Base-by-base conservation (phyloP, 2,888 invertebrate species). In the Microdon myrmicae region DNA sequence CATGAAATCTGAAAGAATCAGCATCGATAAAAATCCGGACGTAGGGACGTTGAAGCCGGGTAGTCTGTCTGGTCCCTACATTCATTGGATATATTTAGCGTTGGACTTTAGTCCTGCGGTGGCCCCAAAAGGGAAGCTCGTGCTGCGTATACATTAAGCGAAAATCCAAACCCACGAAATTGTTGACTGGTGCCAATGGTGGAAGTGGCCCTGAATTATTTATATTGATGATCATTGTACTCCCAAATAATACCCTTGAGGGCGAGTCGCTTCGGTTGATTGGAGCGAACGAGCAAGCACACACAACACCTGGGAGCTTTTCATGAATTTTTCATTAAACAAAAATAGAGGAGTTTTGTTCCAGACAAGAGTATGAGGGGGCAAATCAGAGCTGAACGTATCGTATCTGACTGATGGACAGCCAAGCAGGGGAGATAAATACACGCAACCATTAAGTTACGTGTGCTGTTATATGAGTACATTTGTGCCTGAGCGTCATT, bases 1-100 rank as follows among this genome's bases (percentile, higher is more conserved):
- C 78, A 79, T 79, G 75, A 79, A 78, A 78, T 78, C 78, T 78
- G 77, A 77, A 78, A 79, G 76, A 78, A 78, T 78, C 76, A n/a
- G n/a, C n/a, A 71, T 72, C 74, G 79, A 78, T 78, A 78, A 78
- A 78, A 78, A 78, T 78, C 79, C n/a, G n/a, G 12, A 4, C 14
- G 1, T 29, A 29, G 3, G n/a, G 9, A 10, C 4, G 5, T 4
- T n/a, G 10, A 25, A 25, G 26, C 9, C 26, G 10, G n/a, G 26
- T 25, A 25, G 10, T 4, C 9, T 25, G 10, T 25, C 8, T 25
- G 10, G n/a, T 25, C 8, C n/a, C n/a, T n/a, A n/a, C n/a, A n/a
- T n/a, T n/a, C n/a, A n/a, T n/a, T n/a, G n/a, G n/a, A n/a, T n/a
- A n/a, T n/a, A n/a, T n/a, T n/a, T n/a, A n/a, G n/a, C n/a, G n/a